A percentile compares a stretch with the other conserved stretches of the same genome.
Evolutionary conservation across 2,888 invertebrate species (phyloP).

Genomic region (Acanthacorydalis orientalis): DNA sequence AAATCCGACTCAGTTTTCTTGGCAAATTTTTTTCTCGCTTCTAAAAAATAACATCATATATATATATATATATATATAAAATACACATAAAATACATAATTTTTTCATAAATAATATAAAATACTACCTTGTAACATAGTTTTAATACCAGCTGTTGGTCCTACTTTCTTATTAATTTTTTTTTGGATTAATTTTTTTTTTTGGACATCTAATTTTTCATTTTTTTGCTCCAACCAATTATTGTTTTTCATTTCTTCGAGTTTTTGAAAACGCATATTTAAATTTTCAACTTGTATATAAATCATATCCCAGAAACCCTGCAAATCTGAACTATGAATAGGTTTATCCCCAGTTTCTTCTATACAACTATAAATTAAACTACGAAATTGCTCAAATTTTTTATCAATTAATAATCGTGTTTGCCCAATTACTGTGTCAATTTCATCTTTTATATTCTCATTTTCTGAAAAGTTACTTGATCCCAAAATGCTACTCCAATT

Average conservation of each 20-base stretch:
- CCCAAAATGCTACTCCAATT: constrained; percentile 29
- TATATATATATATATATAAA: too few relatives aligned
- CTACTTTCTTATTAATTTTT: too few relatives aligned
- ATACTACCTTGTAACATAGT: too few relatives aligned
- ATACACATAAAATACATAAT: too few relatives aligned
- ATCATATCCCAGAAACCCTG: constrained; percentile 84
- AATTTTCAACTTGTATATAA: constrained; percentile 50
- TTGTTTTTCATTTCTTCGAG: constrained; percentile 27
- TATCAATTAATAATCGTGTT: constrained; percentile 52
- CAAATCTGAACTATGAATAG: constrained; percentile 50
- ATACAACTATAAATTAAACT: constrained; percentile 31
- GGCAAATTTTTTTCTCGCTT: too few relatives aligned
- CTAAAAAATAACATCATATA: too few relatives aligned
- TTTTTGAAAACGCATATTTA: constrained; percentile 41
- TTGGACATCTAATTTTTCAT: constrained; percentile 1
- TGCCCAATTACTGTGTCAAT: constrained; percentile 62
- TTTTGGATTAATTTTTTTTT: not conserved
- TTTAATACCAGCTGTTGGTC: too few relatives aligned
- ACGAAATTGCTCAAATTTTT: constrained; percentile 65
- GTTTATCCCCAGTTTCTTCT: constrained; percentile 22
- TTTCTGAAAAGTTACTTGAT: constrained; percentile 27
- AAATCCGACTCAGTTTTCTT: too few relatives aligned
- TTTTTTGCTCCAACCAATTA: constrained; percentile 31
- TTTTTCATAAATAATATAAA: too few relatives aligned
- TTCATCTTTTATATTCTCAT: constrained; percentile 28